phyloP scores from a whole-genome alignment of 2,888 invertebrate species.

The Matsumyia berberina region DNA sequence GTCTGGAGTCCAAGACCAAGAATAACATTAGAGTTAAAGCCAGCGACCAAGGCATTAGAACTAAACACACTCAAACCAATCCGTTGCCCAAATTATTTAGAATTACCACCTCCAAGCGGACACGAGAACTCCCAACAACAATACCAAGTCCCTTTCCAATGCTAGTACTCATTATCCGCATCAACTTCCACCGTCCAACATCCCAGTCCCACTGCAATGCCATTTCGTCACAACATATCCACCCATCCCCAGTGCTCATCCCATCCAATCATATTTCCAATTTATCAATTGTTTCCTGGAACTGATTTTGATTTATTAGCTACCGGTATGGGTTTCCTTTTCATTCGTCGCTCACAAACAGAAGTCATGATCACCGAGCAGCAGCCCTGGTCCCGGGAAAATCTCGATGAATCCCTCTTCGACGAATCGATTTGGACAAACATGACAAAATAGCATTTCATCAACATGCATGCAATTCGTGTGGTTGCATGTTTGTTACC shows the following conservation, averaged over 20 bases:
- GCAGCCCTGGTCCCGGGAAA: conserved; percentile 35
- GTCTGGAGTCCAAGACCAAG: too few relatives aligned
- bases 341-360: conserved; percentile 35
- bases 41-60: too few relatives aligned
- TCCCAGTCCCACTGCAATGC: too few relatives aligned
- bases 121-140: too few relatives aligned
- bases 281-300: conserved; percentile 73
- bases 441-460: conserved; percentile 68
- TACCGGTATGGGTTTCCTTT: conserved; percentile 42
- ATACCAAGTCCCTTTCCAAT: too few relatives aligned
- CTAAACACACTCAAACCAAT: too few relatives aligned
- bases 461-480: conserved; percentile 48
- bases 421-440: conserved; percentile 71
- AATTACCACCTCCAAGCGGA: too few relatives aligned
- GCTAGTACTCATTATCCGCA: too few relatives aligned
- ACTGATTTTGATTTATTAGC: conserved; percentile 67
- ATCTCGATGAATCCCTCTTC: conserved; percentile 69
- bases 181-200: too few relatives aligned
- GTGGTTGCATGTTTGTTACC: conserved; percentile 57
- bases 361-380: conserved; percentile 56
- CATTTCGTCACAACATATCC: too few relatives aligned
- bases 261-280: conserved; percentile 62
- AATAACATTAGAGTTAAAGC: too few relatives aligned
- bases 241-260: conserved; percentile 9
- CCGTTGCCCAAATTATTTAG: too few relatives aligned